phyloP scores from a whole-genome alignment of 2,797 vertebrate species.

The Valencia hispanica region DNA sequence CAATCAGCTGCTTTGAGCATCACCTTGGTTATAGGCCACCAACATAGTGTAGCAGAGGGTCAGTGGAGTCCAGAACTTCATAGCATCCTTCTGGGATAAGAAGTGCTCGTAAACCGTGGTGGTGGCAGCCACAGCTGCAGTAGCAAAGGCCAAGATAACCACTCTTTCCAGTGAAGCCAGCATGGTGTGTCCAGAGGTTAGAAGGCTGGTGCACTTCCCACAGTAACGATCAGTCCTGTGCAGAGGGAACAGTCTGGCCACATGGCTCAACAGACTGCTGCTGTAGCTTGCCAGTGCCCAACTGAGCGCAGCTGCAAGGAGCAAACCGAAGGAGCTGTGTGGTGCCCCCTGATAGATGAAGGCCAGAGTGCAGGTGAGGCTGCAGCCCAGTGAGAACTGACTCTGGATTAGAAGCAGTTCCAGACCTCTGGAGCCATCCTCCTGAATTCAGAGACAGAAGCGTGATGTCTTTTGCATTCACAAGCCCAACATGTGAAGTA shows the following conservation, averaged over 20 bases:
- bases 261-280: conserved; percentile 74
- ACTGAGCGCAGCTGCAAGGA: conserved; percentile 82
- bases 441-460: conserved; percentile 37
- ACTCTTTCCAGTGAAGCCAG: conserved; percentile 77
- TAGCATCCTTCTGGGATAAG: conserved; percentile 83
- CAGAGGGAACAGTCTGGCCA: conserved; percentile 81
- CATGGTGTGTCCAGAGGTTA: conserved; percentile 74
- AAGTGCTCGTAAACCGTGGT: conserved; percentile 87
- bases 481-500: not conserved
- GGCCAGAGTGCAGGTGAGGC: conserved; percentile 82
- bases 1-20: conserved; percentile 9
- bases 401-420: conserved; percentile 82
- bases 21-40: conserved; percentile 88
- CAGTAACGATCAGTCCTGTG: conserved; percentile 85
- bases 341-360: conserved; percentile 89
- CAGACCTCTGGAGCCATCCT: conserved; percentile 32
- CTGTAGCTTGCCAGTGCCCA: conserved; percentile 68
- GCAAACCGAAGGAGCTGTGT: conserved; percentile 80
- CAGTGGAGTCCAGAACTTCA: conserved; percentile 89
- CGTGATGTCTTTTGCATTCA: too few relatives aligned
- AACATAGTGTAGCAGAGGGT: conserved; percentile 89
- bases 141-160: conserved; percentile 78
- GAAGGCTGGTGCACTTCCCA: conserved; percentile 86
- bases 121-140: conserved; percentile 80
- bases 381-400: conserved; percentile 90